These are phyloP conservation scores for Anguilla japonica DNA, from an alignment of 2,113 vertebrate genomes.

Conservation along the genomic window DNA sequence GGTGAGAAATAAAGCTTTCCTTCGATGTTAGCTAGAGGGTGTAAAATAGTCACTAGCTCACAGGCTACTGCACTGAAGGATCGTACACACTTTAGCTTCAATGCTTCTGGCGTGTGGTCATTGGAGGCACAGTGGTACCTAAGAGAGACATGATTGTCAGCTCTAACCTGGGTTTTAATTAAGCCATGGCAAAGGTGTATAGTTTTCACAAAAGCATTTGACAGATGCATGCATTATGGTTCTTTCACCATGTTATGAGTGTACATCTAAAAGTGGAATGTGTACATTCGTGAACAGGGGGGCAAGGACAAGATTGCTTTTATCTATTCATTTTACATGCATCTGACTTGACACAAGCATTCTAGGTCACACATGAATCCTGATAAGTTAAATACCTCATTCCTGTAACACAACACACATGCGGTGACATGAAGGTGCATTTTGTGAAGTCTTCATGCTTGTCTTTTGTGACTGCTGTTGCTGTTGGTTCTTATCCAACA, in stretches of 20 bases:
- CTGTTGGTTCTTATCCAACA: not conserved
- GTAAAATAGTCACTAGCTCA: not conserved
- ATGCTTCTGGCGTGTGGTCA: not conserved
- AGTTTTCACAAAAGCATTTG: too few species aligned
- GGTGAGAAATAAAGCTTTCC: not conserved
- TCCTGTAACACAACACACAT: not conserved
- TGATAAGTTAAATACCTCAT: not conserved
- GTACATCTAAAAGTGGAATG: too few species aligned
- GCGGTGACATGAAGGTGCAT: not conserved
- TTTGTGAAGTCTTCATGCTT: not conserved
- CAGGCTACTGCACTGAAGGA: not conserved
- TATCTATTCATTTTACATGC: not conserved
- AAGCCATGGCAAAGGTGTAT: too few species aligned
- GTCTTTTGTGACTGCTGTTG: not conserved
- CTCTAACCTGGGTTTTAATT: too few species aligned
- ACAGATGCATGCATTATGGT: too few species aligned
- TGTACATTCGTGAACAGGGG: too few species aligned
- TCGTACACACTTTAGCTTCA: not conserved
- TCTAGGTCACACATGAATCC: not conserved
- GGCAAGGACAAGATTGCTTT: too few species aligned
- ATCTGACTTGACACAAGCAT: not conserved
- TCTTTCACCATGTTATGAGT: too few species aligned
- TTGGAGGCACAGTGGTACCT: too few species aligned
- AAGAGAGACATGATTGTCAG: too few species aligned
- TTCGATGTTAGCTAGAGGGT: not conserved